Evolutionary conservation across 2,888 invertebrate genomes (phyloP), one percentile per base, ranked within the genome.

Genomic region (Ochlodes sylvanus): DNA sequence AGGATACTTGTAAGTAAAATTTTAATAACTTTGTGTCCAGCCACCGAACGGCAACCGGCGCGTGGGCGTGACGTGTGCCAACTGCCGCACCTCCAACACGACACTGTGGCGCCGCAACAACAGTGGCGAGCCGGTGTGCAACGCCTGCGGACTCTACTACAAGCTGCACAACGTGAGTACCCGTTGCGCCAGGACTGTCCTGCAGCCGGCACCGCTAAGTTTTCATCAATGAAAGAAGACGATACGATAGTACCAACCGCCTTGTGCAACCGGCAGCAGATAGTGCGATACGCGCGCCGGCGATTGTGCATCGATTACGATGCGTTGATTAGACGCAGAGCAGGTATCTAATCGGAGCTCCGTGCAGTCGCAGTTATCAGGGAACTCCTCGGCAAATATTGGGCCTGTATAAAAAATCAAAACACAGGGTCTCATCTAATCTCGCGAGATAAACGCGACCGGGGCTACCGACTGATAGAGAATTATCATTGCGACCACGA

Each of bases 81-180:
- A 99, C 94, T 99, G 99, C 88, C 95, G 95, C 76, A 99, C 99
- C 7, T 95, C 95, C 73, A 97, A 96, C 77, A 99, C 99, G 3
- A 99, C 99, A 10, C 94, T 99, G 71, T 99, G 99, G 99, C 95
- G 99, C 70, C 95, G 99, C 75, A 99, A 99, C 94, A 94, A 97
- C 77, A 94, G 96, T 79, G 99, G 99, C 17, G 99, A 99, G 87
- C 98, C 99, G 0, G 99, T 99, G 44, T 99, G 99, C 93, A 99
- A 99, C 91, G 99, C 99, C 21, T 99, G 99, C 87, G 99, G 99
- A 0, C 96, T 99, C 41, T 99, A 99, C 93, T 98, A 94, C 94
- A 98, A 98, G 92, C 94, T 98, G 75, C 98, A 98, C 84, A 95
- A 95, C 83, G 97, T 97, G 82, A 95, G 89, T 79, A 38, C n/a